Percentiles rank a stretch among this genome's conserved stretches.
Evolutionary conservation across 2,797 vertebrate species (phyloP).

Genomic region (Petrocephalus schoutedeni): DNA sequence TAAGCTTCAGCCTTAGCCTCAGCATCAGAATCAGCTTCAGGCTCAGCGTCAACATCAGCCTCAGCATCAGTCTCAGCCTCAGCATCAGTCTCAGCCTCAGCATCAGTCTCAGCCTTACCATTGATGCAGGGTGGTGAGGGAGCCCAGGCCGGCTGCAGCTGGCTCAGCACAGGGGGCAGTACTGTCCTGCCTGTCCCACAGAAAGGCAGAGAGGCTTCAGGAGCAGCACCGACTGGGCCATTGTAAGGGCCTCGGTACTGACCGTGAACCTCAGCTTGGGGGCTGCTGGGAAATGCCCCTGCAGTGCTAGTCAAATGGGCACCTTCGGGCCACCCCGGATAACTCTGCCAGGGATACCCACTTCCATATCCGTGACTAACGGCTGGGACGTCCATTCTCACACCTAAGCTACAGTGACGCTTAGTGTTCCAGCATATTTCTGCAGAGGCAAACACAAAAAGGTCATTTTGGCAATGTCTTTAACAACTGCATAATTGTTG

Average conservation of each 20-base stretch:
- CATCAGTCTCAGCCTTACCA: slow-evolving; percentile 34
- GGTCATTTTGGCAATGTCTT: background rate
- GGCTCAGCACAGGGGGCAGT: slow-evolving; percentile 16
- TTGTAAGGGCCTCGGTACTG: background rate
- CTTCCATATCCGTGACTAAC: slow-evolving; percentile 39
- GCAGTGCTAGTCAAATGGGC: slow-evolving; percentile 26
- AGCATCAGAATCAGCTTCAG: background rate
- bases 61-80: no score
- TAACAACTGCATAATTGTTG: background rate
- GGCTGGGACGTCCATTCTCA: slow-evolving; percentile 49
- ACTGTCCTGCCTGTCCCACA: background rate
- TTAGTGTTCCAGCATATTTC: background rate
- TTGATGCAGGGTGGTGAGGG: slow-evolving; percentile 16
- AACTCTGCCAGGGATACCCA: slow-evolving; percentile 41
- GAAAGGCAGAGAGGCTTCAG: background rate
- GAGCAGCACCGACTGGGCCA: background rate
- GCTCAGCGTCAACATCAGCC: background rate
- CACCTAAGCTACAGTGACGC: slow-evolving; percentile 30
- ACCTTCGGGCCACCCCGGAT: slow-evolving; percentile 44
- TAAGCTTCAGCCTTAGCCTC: background rate
- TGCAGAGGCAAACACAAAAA: slow-evolving; percentile 9
- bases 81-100: no score
- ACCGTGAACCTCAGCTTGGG: slow-evolving; percentile 17
- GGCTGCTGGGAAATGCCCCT: background rate
- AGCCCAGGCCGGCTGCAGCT: slow-evolving; percentile 41